Percentiles rank a stretch among this genome's conserved stretches.
Evolutionary conservation across 2,797 vertebrate genomes (phyloP).

Genomic region (Coluber constrictor): DNA sequence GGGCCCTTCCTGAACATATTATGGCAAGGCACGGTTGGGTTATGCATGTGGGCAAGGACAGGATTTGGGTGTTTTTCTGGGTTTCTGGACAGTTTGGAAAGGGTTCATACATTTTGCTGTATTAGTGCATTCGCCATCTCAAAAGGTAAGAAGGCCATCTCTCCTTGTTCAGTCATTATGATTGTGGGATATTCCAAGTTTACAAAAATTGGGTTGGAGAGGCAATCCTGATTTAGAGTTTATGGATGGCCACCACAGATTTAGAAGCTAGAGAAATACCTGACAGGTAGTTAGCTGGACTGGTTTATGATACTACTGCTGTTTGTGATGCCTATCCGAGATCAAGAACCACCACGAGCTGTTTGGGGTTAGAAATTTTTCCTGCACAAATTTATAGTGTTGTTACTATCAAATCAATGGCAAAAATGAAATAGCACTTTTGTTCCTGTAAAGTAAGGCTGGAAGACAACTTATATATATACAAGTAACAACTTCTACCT

Average conservation of each 20-base stretch:
- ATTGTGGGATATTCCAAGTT: neutral
- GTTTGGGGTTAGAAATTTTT: neutral
- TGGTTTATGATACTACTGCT: neutral
- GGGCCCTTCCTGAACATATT: neutral
- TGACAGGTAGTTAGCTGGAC: neutral
- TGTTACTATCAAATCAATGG: neutral
- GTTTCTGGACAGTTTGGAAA: neutral
- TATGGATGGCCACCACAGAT: neutral
- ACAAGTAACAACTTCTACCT: no score
- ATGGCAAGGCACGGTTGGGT: neutral
- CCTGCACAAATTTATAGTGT: neutral
- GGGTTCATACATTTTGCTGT: neutral
- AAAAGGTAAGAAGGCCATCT: neutral
- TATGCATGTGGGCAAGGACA: neutral
- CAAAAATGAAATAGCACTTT: neutral
- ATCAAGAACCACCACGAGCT: neutral
- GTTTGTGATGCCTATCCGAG: neutral
- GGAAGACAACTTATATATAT: neutral
- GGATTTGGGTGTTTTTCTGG: neutral
- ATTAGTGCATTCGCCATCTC: neutral
- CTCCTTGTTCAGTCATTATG: neutral
- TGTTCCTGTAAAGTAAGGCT: neutral
- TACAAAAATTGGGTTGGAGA: neutral
- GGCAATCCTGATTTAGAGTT: neutral
- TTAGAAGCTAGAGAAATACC: neutral